Evolutionary conservation across 2,888 invertebrate genomes (phyloP).

Genomic region (Sphaerophoria rueppellii): DNA sequence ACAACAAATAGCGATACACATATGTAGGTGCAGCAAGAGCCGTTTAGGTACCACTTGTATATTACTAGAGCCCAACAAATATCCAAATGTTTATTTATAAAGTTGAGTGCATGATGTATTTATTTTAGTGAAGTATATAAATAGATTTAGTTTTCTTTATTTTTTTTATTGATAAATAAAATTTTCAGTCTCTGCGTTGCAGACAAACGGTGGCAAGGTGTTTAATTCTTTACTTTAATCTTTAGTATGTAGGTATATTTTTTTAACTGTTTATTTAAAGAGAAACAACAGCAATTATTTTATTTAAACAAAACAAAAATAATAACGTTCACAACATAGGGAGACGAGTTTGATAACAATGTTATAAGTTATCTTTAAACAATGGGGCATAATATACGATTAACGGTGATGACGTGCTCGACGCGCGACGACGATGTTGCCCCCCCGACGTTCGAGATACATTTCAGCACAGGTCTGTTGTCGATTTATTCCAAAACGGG

Average conservation of each 20-base stretch:
- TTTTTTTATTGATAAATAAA: constrained; percentile 63
- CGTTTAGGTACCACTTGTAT: constrained; percentile 39
- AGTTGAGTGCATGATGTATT: constrained; percentile 39
- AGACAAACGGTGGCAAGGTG: constrained; percentile 67
- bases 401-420: constrained; percentile 70
- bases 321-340: constrained; percentile 60
- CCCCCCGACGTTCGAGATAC: constrained; percentile 73
- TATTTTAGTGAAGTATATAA: constrained; percentile 7
- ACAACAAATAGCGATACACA: constrained; percentile 36
- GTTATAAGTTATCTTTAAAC: constrained; percentile 35
- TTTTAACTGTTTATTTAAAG: constrained; percentile 11
- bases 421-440: constrained; percentile 70
- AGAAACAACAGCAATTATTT: constrained; percentile 14
- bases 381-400: constrained; percentile 68
- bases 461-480: constrained; percentile 64
- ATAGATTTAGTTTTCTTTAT: constrained; percentile 26
- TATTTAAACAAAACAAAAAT: constrained; percentile 26
- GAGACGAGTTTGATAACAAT: constrained; percentile 63
- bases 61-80: constrained; percentile 55
- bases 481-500: constrained; percentile 66
- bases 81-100: constrained; percentile 69
- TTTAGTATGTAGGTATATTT: constrained; percentile 13
- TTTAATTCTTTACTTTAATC: constrained; percentile 32
- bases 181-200: constrained; percentile 71
- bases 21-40: neutral